Evolutionary conservation across 2,888 invertebrate species (phyloP), one percentile per base, ranked within the genome.

Genomic region (Tortrix viridana): DNA sequence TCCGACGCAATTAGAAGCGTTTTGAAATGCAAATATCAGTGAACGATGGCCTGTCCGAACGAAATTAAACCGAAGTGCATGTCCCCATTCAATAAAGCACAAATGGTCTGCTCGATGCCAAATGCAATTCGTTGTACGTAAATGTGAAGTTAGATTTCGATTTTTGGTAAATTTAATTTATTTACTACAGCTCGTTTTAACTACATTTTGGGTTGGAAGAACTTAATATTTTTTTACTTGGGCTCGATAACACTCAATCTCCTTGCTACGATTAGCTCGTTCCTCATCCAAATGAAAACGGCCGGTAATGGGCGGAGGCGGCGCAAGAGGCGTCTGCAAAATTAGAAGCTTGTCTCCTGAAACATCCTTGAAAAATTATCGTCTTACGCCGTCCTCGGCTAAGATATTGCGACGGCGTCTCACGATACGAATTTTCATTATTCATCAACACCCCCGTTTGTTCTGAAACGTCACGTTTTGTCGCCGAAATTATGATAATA

Each of bases 61-160:
- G 37, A 57, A 62, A 62, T 62, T 57, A 62, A 62, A 62, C 57
- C 46, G 52, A 52, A 62, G 62, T 62, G 62, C 62, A 62, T 50
- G 48, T 57, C 48, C 57, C 56, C 50, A 57, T 63, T 62, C 61
- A 56, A 56, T 62, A 62, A 56, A 56, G 49, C 50, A 62, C 61
- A 56, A 62, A 62, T 49, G 56, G 61, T 23, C 38, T 56, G 50
- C 44, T 44, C 61, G 44, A 63, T 57, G 57, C 62, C 56, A 57
- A 63, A 63, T 63, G 50, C 62, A 57, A 63, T 57, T 63, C 56
- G 49, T 32, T 37, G 44, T 54, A 43, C 54, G 48, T 54, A 43
- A 56, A 62, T 56, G 22, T 44, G 44, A 22, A 50, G 44, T 48
- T 62, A 62, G 61, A 50, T 50, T 50, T 62, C 38, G 53, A 22